Evolutionary conservation across 2,888 invertebrate species (phyloP).

Genomic region (Xestia xanthographa): DNA sequence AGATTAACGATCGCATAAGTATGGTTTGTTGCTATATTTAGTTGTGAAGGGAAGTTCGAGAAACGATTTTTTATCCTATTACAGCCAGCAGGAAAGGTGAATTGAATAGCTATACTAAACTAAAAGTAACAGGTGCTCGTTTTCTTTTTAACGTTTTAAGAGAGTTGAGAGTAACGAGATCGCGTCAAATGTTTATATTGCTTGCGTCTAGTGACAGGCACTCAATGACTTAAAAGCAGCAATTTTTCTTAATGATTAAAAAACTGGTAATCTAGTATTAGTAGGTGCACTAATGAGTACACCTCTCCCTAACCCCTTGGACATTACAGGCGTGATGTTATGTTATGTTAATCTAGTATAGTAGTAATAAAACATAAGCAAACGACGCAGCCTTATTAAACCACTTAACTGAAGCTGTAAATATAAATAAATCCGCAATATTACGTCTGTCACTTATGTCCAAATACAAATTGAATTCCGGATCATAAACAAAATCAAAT

Average conservation of each 20-base stretch:
- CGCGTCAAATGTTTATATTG: constrained; percentile 18
- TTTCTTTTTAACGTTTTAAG: neutral
- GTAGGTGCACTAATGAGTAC: too few relatives aligned
- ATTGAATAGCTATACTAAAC: neutral
- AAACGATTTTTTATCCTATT: neutral
- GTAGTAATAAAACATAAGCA: neutral
- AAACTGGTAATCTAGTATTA: neutral
- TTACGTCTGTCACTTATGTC: neutral
- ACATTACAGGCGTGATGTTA: too few relatives aligned
- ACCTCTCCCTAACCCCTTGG: too few relatives aligned
- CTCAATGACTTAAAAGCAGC: neutral
- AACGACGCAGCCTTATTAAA: neutral
- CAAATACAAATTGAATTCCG: constrained; percentile 28
- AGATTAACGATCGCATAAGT: constrained; percentile 72
- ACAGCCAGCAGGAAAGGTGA: neutral
- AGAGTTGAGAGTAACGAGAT: neutral
- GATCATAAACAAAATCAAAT: constrained; percentile 60
- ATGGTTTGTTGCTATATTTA: constrained; percentile 5
- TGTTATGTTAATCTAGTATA: neutral
- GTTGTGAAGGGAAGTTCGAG: constrained; percentile 24
- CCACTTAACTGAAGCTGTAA: neutral
- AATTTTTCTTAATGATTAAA: neutral
- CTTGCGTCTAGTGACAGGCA: constrained; percentile 32
- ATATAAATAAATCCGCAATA: constrained; percentile 1
- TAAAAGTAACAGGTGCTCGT: neutral